Evolutionary conservation across 2,888 invertebrate species (phyloP).

Genomic region (Agrochola litura): DNA sequence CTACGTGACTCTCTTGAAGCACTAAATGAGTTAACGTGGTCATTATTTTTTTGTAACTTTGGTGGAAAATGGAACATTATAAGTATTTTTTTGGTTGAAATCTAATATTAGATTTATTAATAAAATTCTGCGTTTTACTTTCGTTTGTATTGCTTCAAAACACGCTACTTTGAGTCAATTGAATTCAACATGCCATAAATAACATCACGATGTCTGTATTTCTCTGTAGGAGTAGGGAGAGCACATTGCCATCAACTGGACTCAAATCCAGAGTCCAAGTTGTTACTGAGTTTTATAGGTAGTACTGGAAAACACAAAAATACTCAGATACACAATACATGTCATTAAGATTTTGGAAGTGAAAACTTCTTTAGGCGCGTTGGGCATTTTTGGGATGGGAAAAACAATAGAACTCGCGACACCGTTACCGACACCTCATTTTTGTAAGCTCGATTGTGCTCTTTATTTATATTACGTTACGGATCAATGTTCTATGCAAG

Average conservation of each 20-base stretch:
- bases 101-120: not conserved
- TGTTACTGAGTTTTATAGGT: not conserved
- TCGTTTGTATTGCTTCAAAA: not conserved
- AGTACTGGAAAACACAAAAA: not conserved
- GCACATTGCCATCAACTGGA: not conserved
- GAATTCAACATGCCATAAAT: not conserved
- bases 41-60: constrained; percentile 39
- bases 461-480: too few relatives aligned
- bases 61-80: not conserved
- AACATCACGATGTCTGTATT: not conserved
- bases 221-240: not conserved
- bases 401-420: too few relatives aligned
- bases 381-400: too few relatives aligned
- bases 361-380: too few relatives aligned
- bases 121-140: not conserved
- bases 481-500: too few relatives aligned
- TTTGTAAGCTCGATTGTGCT: too few relatives aligned
- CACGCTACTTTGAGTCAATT: not conserved
- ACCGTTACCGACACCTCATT: too few relatives aligned
- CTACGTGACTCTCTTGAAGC: constrained; percentile 61
- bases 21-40: constrained; percentile 57
- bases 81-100: not conserved
- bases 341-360: not conserved
- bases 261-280: not conserved
- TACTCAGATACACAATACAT: not conserved